Evolutionary conservation across 2,113 vertebrate genomes (phyloP).

Genomic region (Geococcyx californianus): DNA sequence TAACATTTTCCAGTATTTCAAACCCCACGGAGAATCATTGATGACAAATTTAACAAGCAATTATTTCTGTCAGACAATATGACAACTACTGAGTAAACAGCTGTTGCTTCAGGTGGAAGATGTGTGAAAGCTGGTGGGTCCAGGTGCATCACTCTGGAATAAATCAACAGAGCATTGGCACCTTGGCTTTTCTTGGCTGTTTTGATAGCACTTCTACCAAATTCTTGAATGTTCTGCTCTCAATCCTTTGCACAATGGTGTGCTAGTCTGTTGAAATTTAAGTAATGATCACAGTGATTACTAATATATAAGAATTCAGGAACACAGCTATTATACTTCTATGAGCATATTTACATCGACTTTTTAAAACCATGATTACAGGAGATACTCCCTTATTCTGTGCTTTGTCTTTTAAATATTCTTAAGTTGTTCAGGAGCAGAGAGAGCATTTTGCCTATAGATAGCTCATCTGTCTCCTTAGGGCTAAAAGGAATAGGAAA

Average conservation of each 20-base stretch:
- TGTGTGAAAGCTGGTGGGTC: background rate
- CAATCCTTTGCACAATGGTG: background rate
- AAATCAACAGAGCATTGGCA: background rate
- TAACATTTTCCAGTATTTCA: background rate
- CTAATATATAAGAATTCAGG: background rate
- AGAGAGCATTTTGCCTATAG: background rate
- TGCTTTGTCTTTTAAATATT: background rate
- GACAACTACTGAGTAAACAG: conserved; percentile 1
- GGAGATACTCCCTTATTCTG: background rate
- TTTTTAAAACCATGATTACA: background rate
- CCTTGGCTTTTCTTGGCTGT: background rate
- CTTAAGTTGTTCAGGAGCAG: background rate
- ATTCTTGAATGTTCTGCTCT: background rate
- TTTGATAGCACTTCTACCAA: background rate
- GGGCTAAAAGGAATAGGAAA: background rate
- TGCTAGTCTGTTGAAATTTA: background rate
- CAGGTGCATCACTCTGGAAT: conserved; percentile 1
- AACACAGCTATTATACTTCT: background rate
- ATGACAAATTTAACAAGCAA: conserved; percentile 7
- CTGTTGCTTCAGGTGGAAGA: conserved; percentile 28
- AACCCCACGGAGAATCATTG: background rate
- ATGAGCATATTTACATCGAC: background rate
- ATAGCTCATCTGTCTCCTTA: background rate
- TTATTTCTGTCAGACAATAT: conserved; percentile 32
- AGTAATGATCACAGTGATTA: background rate